These are phyloP conservation scores for Poeciliopsis infans DNA, from an alignment of 2,797 vertebrate genomes.

Conservation along the genomic window DNA sequence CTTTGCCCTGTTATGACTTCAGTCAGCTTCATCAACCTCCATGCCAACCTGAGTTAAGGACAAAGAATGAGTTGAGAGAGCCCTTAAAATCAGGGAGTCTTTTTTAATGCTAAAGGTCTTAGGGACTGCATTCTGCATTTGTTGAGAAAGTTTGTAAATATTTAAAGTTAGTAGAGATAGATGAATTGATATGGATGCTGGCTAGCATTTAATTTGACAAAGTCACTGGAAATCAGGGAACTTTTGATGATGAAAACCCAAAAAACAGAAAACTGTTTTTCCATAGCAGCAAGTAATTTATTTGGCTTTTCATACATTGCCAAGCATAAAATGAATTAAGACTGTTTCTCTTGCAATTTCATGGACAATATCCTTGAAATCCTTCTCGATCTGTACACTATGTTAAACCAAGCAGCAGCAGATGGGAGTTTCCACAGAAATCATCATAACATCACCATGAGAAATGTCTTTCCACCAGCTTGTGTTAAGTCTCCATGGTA, in stretches of 20 bases:
- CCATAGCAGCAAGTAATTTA: background rate
- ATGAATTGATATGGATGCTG: background rate
- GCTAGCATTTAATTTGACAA: slow-evolving; percentile 7
- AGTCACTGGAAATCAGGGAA: slow-evolving; percentile 7
- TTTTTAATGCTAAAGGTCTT: slow-evolving; percentile 9
- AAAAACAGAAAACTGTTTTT: background rate
- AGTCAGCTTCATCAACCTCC: slow-evolving; percentile 4
- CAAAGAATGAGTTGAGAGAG: slow-evolving; percentile 12
- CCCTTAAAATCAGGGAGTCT: slow-evolving; percentile 27
- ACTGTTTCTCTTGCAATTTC: background rate
- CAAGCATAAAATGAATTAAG: background rate
- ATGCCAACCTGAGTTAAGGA: slow-evolving; percentile 33
- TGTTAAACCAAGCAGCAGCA: background rate
- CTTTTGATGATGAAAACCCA: background rate
- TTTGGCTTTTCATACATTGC: background rate
- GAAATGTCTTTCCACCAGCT: background rate
- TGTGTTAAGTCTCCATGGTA: background rate
- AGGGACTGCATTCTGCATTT: background rate
- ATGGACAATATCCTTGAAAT: background rate
- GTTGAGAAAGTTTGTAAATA: slow-evolving; percentile 37
- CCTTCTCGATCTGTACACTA: background rate
- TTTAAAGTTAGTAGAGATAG: slow-evolving; percentile 8
- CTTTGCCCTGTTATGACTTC: slow-evolving; percentile 10
- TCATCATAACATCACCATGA: background rate
- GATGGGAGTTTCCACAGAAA: background rate